phyloP scores from a whole-genome alignment of 1,140 invertebrate genomes.

The Plodia interpunctella region DNA sequence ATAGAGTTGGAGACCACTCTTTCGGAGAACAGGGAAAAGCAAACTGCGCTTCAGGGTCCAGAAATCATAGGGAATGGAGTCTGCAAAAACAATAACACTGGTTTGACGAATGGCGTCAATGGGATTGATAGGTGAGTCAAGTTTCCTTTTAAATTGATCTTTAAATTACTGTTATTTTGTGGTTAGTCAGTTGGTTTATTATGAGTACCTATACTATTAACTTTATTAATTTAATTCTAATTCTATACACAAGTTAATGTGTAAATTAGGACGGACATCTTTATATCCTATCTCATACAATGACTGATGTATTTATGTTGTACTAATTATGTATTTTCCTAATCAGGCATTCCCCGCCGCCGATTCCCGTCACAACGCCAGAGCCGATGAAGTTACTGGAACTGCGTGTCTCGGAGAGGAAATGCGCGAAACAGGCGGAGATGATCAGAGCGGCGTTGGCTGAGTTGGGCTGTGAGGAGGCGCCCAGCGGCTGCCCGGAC shows the following conservation, averaged over 20 bases:
- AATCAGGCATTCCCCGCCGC: slow-evolving; percentile 66
- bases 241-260: too few species aligned
- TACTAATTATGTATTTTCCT: neutral
- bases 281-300: too few species aligned
- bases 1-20: slow-evolving; percentile 85
- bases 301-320: neutral
- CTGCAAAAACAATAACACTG: slow-evolving; percentile 64
- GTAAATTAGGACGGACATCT: too few species aligned
- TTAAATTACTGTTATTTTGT: neutral
- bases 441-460: slow-evolving; percentile 89
- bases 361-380: slow-evolving; percentile 50
- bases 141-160: neutral
- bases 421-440: slow-evolving; percentile 87
- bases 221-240: too few species aligned
- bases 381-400: slow-evolving; percentile 64
- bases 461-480: slow-evolving; percentile 90
- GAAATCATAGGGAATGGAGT: slow-evolving; percentile 74
- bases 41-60: slow-evolving; percentile 72
- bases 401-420: slow-evolving; percentile 87
- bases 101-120: slow-evolving; percentile 65
- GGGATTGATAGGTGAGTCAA: slow-evolving; percentile 69
- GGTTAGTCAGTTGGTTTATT: too few species aligned
- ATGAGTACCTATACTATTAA: too few species aligned
- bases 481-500: slow-evolving; percentile 89
- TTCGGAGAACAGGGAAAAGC: slow-evolving; percentile 83